Evolutionary conservation across 1,140 invertebrate species (phyloP).

Genomic region (Ceratina japonica): DNA sequence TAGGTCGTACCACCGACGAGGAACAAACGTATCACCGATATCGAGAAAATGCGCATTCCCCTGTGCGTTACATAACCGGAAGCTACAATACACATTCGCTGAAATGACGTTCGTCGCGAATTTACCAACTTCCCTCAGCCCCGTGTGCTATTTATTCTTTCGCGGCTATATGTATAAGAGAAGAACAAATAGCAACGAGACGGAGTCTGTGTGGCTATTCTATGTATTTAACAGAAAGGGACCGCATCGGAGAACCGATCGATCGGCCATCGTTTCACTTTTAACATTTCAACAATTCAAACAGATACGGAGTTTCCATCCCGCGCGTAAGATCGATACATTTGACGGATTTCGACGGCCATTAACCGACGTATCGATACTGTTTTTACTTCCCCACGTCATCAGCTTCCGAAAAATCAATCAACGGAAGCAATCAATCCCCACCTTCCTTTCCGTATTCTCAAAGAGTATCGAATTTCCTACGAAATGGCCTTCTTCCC

Average conservation of each 20-base stretch:
- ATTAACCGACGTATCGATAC: background rate
- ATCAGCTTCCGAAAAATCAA: too few relatives aligned
- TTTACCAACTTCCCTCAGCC: slow-evolving; percentile 19
- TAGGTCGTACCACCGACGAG: slow-evolving; percentile 26
- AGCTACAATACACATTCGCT: background rate
- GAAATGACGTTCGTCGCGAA: slow-evolving; percentile 17
- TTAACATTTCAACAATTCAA: slow-evolving; percentile 18
- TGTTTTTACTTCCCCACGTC: background rate
- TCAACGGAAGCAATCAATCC: background rate
- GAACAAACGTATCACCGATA: slow-evolving; percentile 54
- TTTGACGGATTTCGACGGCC: background rate
- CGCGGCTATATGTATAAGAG: slow-evolving; percentile 18
- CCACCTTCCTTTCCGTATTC: background rate
- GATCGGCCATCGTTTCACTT: slow-evolving; percentile 11
- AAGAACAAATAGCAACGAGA: slow-evolving; percentile 25
- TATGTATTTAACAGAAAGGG: background rate
- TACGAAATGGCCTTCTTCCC: background rate
- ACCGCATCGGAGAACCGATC: slow-evolving; percentile 16
- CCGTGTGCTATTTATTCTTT: slow-evolving; percentile 20
- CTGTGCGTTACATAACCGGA: too few relatives aligned
- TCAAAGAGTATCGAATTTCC: background rate
- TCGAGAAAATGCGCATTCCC: slow-evolving; percentile 31
- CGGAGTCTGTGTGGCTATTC: slow-evolving; percentile 3
- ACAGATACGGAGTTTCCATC: background rate
- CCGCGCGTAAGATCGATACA: background rate